Base-by-base conservation (phyloP, 2,113 vertebrate species). In the Percina caprodes region DNA sequence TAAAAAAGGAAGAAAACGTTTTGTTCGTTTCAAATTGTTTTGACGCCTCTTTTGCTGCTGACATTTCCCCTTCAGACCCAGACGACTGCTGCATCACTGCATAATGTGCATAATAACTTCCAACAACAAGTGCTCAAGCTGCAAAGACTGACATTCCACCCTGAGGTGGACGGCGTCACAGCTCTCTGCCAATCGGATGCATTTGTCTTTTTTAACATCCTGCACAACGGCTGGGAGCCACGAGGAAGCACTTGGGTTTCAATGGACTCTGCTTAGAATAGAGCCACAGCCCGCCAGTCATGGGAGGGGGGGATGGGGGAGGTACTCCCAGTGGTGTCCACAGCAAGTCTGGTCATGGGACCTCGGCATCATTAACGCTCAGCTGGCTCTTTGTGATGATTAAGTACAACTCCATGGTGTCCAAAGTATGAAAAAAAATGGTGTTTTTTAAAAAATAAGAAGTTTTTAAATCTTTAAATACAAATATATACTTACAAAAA, bases 401-500 rank as follows among this genome's bases (percentile, higher is more conserved):
- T 74, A 16, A 80, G 74, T 84, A 81, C 82, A 78, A 83, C 54
- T 83, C 80, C 77, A 80, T 67, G 75, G 70, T 61, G 81, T 88
- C 69, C 74, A 45, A 82, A 79, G 73, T 83, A 80, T 72, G 69
- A 74, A 89, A 90, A 90, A 89, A 90, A 85, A 82, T 54, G 8
- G 21, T 51, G 15, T 79, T 45, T 65, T 23, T 76, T 48, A 68
- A 71, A 56, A 56, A 18, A 79, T 60, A 60, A 69, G 75, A 68
- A 26, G n/a, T 35, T 78, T 85, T 74, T 69, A 59, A 85, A 88
- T 96, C 94, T 94, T 98, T 98, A 98, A 97, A 98, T 98, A 99
- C 96, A 98, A 98, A 99, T 96, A 95, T 95, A 97, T 97, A 97
- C 95, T 97, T 97, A 97, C 96, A 98, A 97, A 94, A 94, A 92